A percentile compares a stretch with the other conserved stretches of the same genome.
phyloP scores from a whole-genome alignment of 2,113 vertebrate genomes.

The Clupea harengus region DNA sequence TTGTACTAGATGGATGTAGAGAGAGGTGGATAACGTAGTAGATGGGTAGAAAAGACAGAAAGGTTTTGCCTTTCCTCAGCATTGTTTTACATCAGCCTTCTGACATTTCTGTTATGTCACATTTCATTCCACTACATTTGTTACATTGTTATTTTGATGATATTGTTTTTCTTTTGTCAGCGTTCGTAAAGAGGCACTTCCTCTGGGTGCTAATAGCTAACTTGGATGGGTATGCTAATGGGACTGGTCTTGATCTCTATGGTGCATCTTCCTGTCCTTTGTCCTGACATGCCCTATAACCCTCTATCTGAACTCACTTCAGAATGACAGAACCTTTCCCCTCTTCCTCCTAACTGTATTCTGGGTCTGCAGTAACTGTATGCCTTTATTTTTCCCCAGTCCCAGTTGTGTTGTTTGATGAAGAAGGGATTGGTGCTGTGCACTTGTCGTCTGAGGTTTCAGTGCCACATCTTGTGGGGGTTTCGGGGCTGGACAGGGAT shows the following conservation, averaged over 20 bases:
- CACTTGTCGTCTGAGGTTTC: too few species aligned
- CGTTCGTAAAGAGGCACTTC: neutral
- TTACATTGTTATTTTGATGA: neutral
- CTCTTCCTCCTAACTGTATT: neutral
- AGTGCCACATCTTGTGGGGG: neutral
- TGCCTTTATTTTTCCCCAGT: neutral
- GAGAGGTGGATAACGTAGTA: neutral
- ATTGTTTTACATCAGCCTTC: neutral
- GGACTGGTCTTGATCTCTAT: neutral
- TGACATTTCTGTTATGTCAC: neutral
- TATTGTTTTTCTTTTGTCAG: neutral
- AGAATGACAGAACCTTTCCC: neutral
- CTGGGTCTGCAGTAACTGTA: neutral
- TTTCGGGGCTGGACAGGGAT: neutral
- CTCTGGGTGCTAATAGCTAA: neutral
- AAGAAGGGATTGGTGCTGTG: too few species aligned
- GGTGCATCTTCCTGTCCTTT: neutral
- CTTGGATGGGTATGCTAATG: neutral
- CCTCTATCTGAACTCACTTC: neutral
- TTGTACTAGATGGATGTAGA: neutral
- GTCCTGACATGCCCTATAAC: neutral
- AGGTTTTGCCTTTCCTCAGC: neutral
- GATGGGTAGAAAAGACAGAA: neutral
- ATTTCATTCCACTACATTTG: slow-evolving; percentile 11
- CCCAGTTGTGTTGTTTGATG: too few species aligned